Percentiles rank a stretch among this genome's conserved stretches.
These are phyloP conservation scores for Sarcophaga carnaria DNA, from an alignment of 2,888 invertebrate genomes.

Conservation along the genomic window DNA sequence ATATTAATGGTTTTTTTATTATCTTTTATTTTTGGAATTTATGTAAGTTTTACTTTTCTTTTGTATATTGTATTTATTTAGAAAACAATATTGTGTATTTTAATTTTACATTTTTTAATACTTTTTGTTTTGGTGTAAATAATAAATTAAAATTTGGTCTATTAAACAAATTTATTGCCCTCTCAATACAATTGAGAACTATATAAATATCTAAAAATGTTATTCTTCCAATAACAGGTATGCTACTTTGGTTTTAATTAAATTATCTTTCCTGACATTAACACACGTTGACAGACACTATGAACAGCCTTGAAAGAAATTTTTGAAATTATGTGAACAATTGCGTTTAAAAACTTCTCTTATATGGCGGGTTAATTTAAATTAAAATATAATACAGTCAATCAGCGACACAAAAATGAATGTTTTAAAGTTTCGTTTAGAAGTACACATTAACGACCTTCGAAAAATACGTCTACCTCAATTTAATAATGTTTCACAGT, in stretches of 20 bases:
- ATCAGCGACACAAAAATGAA: too few relatives aligned
- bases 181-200: background rate
- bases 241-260: slow-evolving; percentile 48
- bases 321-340: too few relatives aligned
- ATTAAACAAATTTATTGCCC: too few relatives aligned
- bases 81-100: background rate
- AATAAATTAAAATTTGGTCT: too few relatives aligned
- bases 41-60: background rate
- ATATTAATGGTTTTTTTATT: slow-evolving; percentile 82
- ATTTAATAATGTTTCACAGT: slow-evolving; percentile 79
- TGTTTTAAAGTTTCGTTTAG: background rate
- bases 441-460: too few relatives aligned
- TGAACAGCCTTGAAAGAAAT: slow-evolving; percentile 22
- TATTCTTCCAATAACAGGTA: too few relatives aligned
- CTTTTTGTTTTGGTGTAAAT: too few relatives aligned
- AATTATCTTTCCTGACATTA: slow-evolving; percentile 50
- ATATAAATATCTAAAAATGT: background rate
- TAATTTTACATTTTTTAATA: too few relatives aligned
- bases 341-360: too few relatives aligned
- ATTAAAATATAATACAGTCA: too few relatives aligned
- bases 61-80: background rate
- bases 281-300: background rate
- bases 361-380: too few relatives aligned
- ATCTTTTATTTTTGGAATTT: background rate
- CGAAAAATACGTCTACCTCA: background rate